Conservation (phyloP, 2,797 vertebrate species). For the Meriones psammophilus region DNA sequence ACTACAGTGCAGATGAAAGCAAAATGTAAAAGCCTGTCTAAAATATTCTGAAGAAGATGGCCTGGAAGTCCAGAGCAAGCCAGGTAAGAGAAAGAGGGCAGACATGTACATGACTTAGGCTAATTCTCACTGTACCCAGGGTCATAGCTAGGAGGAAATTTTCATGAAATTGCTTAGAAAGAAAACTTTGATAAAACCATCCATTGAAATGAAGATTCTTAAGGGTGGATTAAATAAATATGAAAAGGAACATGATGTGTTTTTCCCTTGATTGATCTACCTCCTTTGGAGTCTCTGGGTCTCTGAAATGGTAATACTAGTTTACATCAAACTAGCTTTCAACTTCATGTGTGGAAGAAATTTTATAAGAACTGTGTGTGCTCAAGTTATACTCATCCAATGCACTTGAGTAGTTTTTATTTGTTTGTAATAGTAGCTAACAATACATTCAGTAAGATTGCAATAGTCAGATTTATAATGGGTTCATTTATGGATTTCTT, state of each 20-base stretch:
- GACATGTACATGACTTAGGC: neutral
- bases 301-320: conserved; percentile 8
- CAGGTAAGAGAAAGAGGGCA: neutral
- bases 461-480: neutral
- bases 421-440: neutral
- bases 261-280: neutral
- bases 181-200: neutral
- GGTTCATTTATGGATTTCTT: neutral
- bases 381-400: neutral
- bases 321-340: conserved; percentile 6
- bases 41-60: neutral
- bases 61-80: neutral
- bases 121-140: neutral
- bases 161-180: neutral
- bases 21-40: neutral
- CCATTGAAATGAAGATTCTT: neutral
- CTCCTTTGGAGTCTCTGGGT: neutral
- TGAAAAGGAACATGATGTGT: neutral
- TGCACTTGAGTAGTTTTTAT: neutral
- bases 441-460: neutral
- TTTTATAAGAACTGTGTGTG: neutral
- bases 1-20: neutral
- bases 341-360: neutral
- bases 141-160: neutral
- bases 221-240: neutral